Evolutionary conservation across 2,113 vertebrate species (phyloP).

Genomic region (western clawed frog (Xenopus tropicalis)): UCB_Xtro_10.0 CM004448.2:137086001-137086500

Average conservation of each 20-base stretch:
- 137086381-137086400: too few species aligned
- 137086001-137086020: conserved; percentile 32
- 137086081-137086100: conserved; percentile 18
- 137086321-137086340: neutral
- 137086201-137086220: too few species aligned
- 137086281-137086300: neutral
- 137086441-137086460: too few species aligned
- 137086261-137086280: too few species aligned
- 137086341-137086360: neutral
- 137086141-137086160: neutral
- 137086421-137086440: too few species aligned
- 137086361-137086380: neutral
- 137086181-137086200: neutral
- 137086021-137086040: conserved; percentile 26
- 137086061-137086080: conserved; percentile 27
- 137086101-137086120: conserved; percentile 1
- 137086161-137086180: neutral
- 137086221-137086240: too few species aligned
- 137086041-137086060: conserved; percentile 26
- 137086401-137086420: too few species aligned
- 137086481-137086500: too few species aligned
- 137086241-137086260: too few species aligned
- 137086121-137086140: conserved; percentile 11
- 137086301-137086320: neutral
- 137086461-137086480: too few species aligned